Evolutionary conservation across 1,140 invertebrate species (phyloP), one percentile per base, ranked within the genome.

Genomic region (Macrotrachela quadricornifera): DNA sequence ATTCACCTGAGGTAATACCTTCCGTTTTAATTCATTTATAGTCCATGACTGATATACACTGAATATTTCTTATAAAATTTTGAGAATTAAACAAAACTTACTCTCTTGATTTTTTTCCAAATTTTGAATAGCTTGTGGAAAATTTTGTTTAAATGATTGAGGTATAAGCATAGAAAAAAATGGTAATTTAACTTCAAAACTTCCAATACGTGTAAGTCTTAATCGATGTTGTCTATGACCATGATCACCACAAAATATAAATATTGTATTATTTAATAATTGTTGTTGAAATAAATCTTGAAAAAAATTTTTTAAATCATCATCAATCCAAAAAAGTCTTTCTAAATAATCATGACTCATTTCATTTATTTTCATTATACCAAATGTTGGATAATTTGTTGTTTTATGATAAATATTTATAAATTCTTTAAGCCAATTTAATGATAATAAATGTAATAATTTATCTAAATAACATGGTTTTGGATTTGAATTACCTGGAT

Each of bases 341-440:
- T 56, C 50, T 46, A 56, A 51, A 52, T 56, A 50, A 43, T 46
- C 49, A 49, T 56, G 55, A 39, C 55, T 50, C 44, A 56, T 46
- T 52, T 56, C 50, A 12, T 47, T 56, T 11, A 51, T 45, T 51
- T 51, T 51, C n/a, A 51, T 42, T 15, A 51, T 10, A 13, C 49
- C 49, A 17, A 51, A 51, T 44, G 41, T 18, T 1, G 49, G 41
- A 4, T 44, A 11, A 51, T 51, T 45, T 9, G 13, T 37, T 38
- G 37, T 44, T 14, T 37, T 15, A 16, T 51, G 40, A 49, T 47
- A 42, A 16, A 51, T 38, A 37, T 51, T 48, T 41, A 36, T 46
- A 42, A 56, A 48, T 2, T 38, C 30, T 42, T 51, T 51, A 21
- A 49, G 13, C 16, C 47, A 56, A 30, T 56, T 47, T 10, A 56